Evolutionary conservation across 2,113 vertebrate genomes (phyloP).

Genomic region (Oncorhynchus masou): DNA sequence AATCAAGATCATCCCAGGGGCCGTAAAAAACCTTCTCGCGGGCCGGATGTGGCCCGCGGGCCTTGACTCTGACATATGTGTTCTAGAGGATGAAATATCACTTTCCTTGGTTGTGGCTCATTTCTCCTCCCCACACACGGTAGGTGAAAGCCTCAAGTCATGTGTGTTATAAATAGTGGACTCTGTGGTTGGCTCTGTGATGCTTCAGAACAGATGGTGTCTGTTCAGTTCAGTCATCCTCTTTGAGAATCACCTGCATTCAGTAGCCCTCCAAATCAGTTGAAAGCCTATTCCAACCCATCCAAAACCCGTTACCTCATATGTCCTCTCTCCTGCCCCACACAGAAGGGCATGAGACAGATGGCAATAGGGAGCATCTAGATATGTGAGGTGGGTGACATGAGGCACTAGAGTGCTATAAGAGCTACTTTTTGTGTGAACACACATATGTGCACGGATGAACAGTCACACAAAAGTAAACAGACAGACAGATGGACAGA

Average conservation of each 20-base stretch:
- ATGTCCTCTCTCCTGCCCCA: neutral
- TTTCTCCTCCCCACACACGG: neutral
- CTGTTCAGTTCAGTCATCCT: neutral
- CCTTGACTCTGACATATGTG: too few relatives aligned
- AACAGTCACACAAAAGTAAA: too few relatives aligned
- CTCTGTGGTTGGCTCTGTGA: neutral
- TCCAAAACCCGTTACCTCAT: neutral
- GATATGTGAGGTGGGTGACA: too few relatives aligned
- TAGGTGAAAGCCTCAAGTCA: too few relatives aligned
- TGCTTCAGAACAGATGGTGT: neutral
- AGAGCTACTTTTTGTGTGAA: too few relatives aligned
- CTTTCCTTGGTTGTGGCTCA: too few relatives aligned
- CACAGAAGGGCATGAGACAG: neutral
- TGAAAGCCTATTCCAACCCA: neutral
- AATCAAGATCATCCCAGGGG: too few relatives aligned
- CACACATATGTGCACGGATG: too few relatives aligned
- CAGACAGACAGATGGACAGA: too few relatives aligned
- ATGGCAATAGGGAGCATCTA: neutral
- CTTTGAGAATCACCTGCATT: neutral
- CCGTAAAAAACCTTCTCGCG: too few relatives aligned
- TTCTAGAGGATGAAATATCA: neutral
- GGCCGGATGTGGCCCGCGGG: too few relatives aligned
- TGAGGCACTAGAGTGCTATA: too few relatives aligned
- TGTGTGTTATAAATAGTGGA: neutral
- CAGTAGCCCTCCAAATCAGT: neutral